A percentile compares a stretch with the other conserved stretches of the same genome.
These are phyloP conservation scores for Anolis sagrei DNA, from an alignment of 2,113 vertebrate genomes.

Conservation along the genomic window DNA sequence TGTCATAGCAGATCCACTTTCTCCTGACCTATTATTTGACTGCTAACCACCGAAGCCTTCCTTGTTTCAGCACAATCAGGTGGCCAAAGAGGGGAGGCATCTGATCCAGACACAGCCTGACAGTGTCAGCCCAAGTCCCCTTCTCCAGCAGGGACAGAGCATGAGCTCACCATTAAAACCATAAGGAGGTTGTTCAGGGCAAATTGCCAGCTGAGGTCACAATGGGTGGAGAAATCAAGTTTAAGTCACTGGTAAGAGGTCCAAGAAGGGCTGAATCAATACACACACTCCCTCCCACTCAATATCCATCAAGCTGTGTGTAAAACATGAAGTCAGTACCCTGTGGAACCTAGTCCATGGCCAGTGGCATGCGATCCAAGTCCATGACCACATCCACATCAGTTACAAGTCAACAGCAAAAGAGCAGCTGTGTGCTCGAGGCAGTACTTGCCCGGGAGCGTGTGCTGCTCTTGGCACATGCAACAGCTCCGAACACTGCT, in stretches of 20 bases:
- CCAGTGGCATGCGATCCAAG: background rate
- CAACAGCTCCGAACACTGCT: background rate
- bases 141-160: slow-evolving; percentile 58
- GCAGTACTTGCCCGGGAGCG: slow-evolving; percentile 4
- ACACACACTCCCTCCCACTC: too few relatives aligned
- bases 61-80: background rate
- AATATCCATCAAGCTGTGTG: accelerated
- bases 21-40: background rate
- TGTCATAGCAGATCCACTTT: background rate
- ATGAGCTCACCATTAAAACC: slow-evolving; percentile 64
- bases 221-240: slow-evolving; percentile 15
- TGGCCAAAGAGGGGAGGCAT: slow-evolving; percentile 28
- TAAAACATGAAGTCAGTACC: background rate
- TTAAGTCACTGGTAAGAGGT: background rate
- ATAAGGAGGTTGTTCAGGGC: slow-evolving; percentile 41
- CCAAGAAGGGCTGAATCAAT: background rate
- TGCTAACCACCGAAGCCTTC: background rate
- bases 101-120: slow-evolving; percentile 66
- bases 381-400: background rate
- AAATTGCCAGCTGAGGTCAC: slow-evolving; percentile 36
- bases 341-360: background rate
- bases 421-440: background rate
- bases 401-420: background rate
- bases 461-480: background rate
- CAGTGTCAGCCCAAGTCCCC: slow-evolving; percentile 67